Evolutionary conservation across 2,113 vertebrate genomes (phyloP).

Genomic region (Seriola dumerili): DNA sequence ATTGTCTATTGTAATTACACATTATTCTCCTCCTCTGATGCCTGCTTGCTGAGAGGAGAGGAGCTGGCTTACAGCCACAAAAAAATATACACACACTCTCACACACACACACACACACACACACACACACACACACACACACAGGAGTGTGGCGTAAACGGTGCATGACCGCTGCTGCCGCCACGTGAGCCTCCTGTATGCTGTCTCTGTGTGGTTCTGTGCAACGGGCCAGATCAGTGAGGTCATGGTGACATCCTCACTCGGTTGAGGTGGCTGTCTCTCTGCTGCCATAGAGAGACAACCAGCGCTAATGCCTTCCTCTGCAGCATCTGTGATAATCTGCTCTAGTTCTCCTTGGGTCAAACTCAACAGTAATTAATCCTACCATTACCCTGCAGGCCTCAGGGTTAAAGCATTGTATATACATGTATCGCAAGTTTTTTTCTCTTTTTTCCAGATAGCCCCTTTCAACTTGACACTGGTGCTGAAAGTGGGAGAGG

Average conservation of each 20-base stretch:
- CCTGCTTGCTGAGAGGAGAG: slow-evolving; percentile 62
- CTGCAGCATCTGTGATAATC: slow-evolving; percentile 81
- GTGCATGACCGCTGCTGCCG: slow-evolving; percentile 14
- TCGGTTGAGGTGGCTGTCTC: slow-evolving; percentile 51
- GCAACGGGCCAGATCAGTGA: slow-evolving; percentile 46
- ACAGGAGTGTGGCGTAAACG: neutral
- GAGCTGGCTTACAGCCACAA: slow-evolving; percentile 29
- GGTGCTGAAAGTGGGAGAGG: slow-evolving; percentile 10
- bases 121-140: neutral
- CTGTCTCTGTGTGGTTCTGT: slow-evolving; percentile 35
- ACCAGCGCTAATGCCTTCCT: slow-evolving; percentile 71
- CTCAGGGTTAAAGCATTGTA: slow-evolving; percentile 57
- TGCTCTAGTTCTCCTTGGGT: slow-evolving; percentile 80
- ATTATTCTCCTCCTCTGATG: slow-evolving; percentile 76
- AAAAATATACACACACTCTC: neutral
- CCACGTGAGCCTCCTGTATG: slow-evolving; percentile 43
- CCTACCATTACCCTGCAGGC: slow-evolving; percentile 71
- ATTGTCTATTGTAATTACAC: slow-evolving; percentile 85
- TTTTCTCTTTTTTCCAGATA: slow-evolving; percentile 35
- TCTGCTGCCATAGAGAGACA: slow-evolving; percentile 54
- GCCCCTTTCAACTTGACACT: slow-evolving; percentile 40
- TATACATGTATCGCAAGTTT: slow-evolving; percentile 50
- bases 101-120: too few relatives aligned
- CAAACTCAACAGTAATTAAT: slow-evolving; percentile 84
- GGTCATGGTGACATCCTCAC: slow-evolving; percentile 62